These are phyloP conservation scores for Elephantulus edwardii DNA, from an alignment of 2,113 vertebrate species.

Conservation along the genomic window DNA sequence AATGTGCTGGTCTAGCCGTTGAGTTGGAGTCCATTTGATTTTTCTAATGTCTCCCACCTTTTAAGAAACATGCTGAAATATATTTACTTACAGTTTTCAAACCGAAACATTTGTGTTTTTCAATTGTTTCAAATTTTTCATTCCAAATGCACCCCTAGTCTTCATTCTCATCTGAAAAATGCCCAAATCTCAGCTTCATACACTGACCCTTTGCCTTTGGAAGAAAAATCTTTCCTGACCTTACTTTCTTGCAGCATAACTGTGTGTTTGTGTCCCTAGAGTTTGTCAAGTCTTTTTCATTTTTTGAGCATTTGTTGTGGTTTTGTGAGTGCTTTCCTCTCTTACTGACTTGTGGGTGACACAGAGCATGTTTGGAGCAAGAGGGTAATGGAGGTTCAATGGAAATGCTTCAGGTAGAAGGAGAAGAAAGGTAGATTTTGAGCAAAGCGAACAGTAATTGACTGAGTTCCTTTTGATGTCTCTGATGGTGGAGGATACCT, in stretches of 20 bases:
- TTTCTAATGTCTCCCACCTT: neutral
- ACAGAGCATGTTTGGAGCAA: conserved; percentile 37
- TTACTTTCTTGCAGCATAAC: conserved; percentile 9
- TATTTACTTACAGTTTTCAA: no score
- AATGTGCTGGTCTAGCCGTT: no score
- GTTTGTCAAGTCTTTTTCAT: neutral
- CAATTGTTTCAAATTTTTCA: neutral
- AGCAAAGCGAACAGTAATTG: conserved; percentile 52
- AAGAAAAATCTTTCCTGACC: neutral
- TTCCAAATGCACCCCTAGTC: conserved; percentile 13
- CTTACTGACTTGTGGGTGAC: conserved; percentile 34
- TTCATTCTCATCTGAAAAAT: conserved; percentile 8
- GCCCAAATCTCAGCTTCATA: neutral
- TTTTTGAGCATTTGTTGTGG: conserved; percentile 26
- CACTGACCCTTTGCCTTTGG: conserved; percentile 9
- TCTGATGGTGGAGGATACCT: conserved; percentile 5
- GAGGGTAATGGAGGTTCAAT: conserved; percentile 9
- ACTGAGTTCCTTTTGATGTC: conserved; percentile 53
- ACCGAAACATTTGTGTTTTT: no score
- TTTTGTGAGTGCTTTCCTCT: conserved; percentile 28
- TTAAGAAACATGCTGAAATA: neutral
- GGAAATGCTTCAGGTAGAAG: conserved; percentile 50
- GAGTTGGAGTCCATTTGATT: no score
- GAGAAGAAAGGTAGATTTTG: conserved; percentile 55
- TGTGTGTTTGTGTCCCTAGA: neutral